Percentiles rank a stretch among this genome's conserved stretches.
Evolutionary conservation across 2,113 vertebrate genomes (phyloP).

Genomic region (Neodontobutis hainanensis): DNA sequence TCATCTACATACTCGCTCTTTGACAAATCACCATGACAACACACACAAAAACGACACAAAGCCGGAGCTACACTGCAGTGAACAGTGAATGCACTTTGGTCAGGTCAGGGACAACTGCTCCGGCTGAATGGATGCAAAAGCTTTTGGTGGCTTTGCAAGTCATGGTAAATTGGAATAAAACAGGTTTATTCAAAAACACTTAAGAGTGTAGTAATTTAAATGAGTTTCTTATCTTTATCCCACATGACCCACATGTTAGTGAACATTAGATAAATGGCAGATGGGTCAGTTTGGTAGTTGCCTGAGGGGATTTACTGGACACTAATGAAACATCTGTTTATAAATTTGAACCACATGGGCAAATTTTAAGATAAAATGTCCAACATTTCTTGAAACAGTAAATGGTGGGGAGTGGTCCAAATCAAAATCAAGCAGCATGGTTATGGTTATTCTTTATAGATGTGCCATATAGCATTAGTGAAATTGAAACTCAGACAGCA

Average conservation of each 20-base stretch:
- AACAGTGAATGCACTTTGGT: constrained; percentile 56
- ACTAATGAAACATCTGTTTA: not conserved
- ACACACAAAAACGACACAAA: constrained; percentile 74
- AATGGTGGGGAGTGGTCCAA: constrained; percentile 28
- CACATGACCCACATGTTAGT: too few relatives aligned
- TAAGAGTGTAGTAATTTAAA: not conserved
- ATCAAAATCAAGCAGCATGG: constrained; percentile 55
- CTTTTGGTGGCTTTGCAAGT: constrained; percentile 14
- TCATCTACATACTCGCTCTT: constrained; percentile 42
- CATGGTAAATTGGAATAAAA: constrained; percentile 20
- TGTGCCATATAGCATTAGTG: constrained; percentile 34
- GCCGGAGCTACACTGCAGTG: constrained; percentile 30
- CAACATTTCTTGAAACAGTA: constrained; percentile 12
- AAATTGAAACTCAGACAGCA: constrained; percentile 34
- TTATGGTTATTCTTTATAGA: constrained; percentile 52
- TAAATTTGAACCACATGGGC: constrained; percentile 2
- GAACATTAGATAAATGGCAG: too few relatives aligned
- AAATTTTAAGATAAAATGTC: constrained; percentile 2
- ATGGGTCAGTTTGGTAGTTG: too few relatives aligned
- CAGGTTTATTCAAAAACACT: constrained; percentile 3
- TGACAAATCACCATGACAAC: constrained; percentile 67
- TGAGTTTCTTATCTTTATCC: not conserved
- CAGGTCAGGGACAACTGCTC: constrained; percentile 46
- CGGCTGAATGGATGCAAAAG: constrained; percentile 42
- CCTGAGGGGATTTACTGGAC: too few relatives aligned